Base-by-base conservation (phyloP, 2,113 vertebrate species). In the Polypterus bichir region DNA sequence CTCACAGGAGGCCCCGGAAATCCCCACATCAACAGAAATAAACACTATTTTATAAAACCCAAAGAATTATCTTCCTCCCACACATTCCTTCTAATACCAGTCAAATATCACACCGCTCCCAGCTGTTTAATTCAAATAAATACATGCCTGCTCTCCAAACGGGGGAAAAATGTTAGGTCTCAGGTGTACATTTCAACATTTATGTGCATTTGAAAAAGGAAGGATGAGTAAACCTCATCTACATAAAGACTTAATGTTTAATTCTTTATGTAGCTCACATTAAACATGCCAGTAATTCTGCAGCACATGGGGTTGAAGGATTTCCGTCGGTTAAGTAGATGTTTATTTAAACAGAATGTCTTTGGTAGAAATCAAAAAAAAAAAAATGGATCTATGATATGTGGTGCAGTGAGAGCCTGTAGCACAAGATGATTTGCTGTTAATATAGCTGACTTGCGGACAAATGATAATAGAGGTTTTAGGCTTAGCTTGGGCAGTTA, bases 51-150 rank as follows among this genome's bases (percentile, higher is more conserved):
- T 64, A 65, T 66, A 68, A 69, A 63, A 62, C 46, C 51, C 53
- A 69, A 64, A 44, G 77, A 74, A 65, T 85, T 81, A 82, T 81
- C 82, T 76, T 64, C 78, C 59, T 64, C 74, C 70, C 27, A 63
- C 68, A 59, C 62, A 57, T 71, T 69, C 78, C 66, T 75, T 73
- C 80, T 89, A 85, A 89, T 82, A 64, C 85, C 82, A 71, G 70
- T 83, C 80, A 87, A 89, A 89, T 88, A 89, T 83, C 88, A 88
- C 70, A 61, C 71, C 5, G 70, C 74, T 82, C 83, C 79, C 83
- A 83, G 84, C 83, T 86, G 86, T 69, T 85, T 74, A 59, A 65
- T 70, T 73, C 79, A 79, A 83, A 84, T 81, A 83, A 86, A 77
- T 53, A 78, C 72, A 80, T 74, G 78, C 75, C 76, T 81, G 54